Evolutionary conservation across 2,888 invertebrate genomes (phyloP).

Genomic region (Drosophila formosana): DNA sequence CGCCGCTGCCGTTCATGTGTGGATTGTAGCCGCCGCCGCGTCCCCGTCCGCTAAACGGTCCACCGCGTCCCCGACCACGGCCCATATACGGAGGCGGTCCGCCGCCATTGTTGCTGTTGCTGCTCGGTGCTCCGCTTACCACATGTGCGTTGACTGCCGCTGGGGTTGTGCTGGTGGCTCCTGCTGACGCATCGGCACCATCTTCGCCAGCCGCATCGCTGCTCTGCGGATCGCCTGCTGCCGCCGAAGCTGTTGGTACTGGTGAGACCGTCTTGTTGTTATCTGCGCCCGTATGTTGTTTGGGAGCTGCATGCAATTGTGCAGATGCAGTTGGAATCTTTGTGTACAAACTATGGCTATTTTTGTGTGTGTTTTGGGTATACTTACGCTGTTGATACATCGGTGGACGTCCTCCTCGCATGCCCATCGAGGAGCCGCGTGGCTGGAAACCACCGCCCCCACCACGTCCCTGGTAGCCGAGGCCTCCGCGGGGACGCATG

Average conservation of each 20-base stretch:
- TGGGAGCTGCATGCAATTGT: constrained; percentile 68
- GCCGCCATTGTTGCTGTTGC: constrained; percentile 46
- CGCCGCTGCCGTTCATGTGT: constrained; percentile 75
- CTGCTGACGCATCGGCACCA: constrained; percentile 42
- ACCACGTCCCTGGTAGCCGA: constrained; percentile 82
- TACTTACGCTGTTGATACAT: constrained; percentile 84
- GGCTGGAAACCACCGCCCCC: constrained; percentile 77
- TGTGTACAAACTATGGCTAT: not conserved
- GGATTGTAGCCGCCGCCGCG: constrained; percentile 82
- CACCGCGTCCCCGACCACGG: constrained; percentile 83
- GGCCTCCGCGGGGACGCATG: constrained; percentile 82
- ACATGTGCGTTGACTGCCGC: constrained; percentile 56
- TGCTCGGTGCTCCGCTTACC: constrained; percentile 46
- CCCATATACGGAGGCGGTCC: constrained; percentile 66
- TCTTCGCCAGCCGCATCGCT: constrained; percentile 51
- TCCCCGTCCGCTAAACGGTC: constrained; percentile 76
- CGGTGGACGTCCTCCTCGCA: constrained; percentile 83
- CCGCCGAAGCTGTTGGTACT: constrained; percentile 68
- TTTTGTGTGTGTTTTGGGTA: not conserved
- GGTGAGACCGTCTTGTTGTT: constrained; percentile 84
- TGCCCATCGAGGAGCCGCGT: constrained; percentile 83
- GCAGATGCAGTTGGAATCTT: constrained; percentile 7
- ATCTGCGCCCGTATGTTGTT: constrained; percentile 84
- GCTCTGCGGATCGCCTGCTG: constrained; percentile 45
- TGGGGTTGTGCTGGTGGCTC: constrained; percentile 29